A percentile compares a stretch with the other conserved stretches of the same genome.
phyloP scores from a whole-genome alignment of 2,888 invertebrate species.

The Diloba caeruleocephala region DNA sequence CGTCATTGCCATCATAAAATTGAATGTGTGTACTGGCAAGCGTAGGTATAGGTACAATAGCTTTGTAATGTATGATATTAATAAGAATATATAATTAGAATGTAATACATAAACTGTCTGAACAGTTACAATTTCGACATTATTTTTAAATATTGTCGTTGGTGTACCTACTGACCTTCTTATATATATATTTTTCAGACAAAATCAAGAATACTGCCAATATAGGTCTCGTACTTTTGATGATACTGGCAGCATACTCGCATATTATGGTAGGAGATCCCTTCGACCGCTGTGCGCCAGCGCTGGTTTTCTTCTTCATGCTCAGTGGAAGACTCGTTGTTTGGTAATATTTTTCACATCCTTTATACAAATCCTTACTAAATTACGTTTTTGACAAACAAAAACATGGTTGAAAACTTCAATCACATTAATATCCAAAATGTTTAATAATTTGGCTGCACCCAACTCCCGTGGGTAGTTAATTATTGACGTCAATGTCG shows the following conservation, averaged over 20 bases:
- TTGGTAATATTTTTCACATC: constrained; percentile 82
- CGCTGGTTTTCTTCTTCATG: constrained; percentile 97
- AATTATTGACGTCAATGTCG: constrained; percentile 55
- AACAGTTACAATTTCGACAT: too few species aligned
- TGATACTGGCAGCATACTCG: constrained; percentile 97
- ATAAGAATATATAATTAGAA: too few species aligned
- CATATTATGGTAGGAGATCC: constrained; percentile 98
- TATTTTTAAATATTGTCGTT: too few species aligned
- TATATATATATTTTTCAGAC: too few species aligned
- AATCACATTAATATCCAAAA: constrained; percentile 12
- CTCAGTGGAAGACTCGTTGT: constrained; percentile 96
- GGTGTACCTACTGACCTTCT: too few species aligned
- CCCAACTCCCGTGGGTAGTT: constrained; percentile 48
- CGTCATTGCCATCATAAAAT: too few species aligned
- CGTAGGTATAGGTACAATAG: too few species aligned
- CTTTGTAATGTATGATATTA: too few species aligned
- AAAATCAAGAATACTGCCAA: constrained; percentile 97
- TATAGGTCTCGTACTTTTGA: constrained; percentile 93
- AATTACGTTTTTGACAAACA: neutral
- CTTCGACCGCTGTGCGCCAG: constrained; percentile 96
- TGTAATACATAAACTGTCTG: too few species aligned
- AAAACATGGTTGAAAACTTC: neutral
- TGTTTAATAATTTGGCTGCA: constrained; percentile 29
- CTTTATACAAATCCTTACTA: too few species aligned
- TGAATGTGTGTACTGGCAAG: too few species aligned